A percentile compares a stretch with the other conserved stretches of the same genome.
Conservation (phyloP, 2,888 invertebrate species). For the Cryptophagus acutangulus region DNA sequence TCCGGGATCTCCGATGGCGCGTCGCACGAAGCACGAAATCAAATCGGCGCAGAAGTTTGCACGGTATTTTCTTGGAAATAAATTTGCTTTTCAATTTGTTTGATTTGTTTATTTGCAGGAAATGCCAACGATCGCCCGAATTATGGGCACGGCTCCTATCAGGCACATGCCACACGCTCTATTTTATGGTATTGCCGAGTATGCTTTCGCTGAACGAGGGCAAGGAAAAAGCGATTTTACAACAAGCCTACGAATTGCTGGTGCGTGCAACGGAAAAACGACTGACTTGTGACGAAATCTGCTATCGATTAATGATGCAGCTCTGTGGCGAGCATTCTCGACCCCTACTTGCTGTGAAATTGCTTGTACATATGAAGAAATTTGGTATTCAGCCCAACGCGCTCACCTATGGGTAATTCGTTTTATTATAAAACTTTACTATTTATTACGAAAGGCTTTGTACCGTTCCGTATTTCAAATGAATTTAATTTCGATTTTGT, state of each 20-base stretch:
- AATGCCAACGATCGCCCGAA: slow-evolving; percentile 57
- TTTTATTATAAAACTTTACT: not conserved
- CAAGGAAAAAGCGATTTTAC: slow-evolving; percentile 70
- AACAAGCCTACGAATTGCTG: slow-evolving; percentile 80
- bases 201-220: slow-evolving; percentile 66
- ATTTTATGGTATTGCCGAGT: slow-evolving; percentile 94
- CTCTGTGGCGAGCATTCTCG: slow-evolving; percentile 91
- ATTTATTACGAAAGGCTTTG: too few relatives aligned
- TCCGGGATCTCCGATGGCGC: slow-evolving; percentile 86
- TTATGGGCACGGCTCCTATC: slow-evolving; percentile 90
- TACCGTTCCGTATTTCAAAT: too few relatives aligned
- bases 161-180: slow-evolving; percentile 86
- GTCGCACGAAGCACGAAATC: slow-evolving; percentile 93
- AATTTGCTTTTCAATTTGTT: not conserved
- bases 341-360: slow-evolving; percentile 90
- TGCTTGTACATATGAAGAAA: slow-evolving; percentile 86
- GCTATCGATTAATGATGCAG: slow-evolving; percentile 98
- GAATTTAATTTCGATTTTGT: too few relatives aligned
- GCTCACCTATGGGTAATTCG: slow-evolving; percentile 82
- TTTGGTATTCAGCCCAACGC: slow-evolving; percentile 95
- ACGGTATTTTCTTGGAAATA: slow-evolving; percentile 49
- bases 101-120: slow-evolving; percentile 31
- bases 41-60: slow-evolving; percentile 83
- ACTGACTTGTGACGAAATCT: slow-evolving; percentile 92
- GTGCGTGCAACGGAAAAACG: slow-evolving; percentile 80